Base-by-base conservation (phyloP, 2,113 vertebrate genomes). In the Trachemys scripta region DNA sequence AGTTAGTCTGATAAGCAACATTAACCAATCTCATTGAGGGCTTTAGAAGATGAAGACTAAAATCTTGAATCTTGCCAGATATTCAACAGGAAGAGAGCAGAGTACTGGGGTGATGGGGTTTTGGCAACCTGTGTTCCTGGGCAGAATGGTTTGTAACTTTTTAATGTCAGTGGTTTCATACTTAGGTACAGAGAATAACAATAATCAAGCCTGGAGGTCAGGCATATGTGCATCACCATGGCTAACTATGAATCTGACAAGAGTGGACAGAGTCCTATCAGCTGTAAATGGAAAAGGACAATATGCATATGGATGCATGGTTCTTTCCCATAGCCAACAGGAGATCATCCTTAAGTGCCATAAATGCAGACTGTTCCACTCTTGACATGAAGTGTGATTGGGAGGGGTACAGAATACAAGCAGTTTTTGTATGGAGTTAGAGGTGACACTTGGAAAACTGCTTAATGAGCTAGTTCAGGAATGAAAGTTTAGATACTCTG, bases 91-190 rank as follows among this genome's bases (percentile, higher is more conserved):
- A 92, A 59, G 45, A 97, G 25, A 38, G 57, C 56, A 86, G 62
- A 0, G 1, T n/a, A 20, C 25, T 76, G 90, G 85, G 13, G 27
- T 87, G 92, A 35, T 38, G 79, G 53, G 53, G 42, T 87, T 89
- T 75, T 92, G 57, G 17, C 4, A 0, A 0, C 20, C 38, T 83
- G 59, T 92, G 38, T 45, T 89, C 84, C 87, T 92, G 35, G 29
- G 35, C 17, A 72, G n/a, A 84, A 93, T 69, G 82, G 90, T 86
- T 69, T 89, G 80, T 75, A 54, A 65, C 94, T 84, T 69, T 90
- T 90, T 90, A 85, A 87, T 91, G 49, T 81, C 91, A 84, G 31
- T 75, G n/a, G 27, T 59, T 95, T 97, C 88, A 78, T 82, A 59
- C 80, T 84, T 88, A 47, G 90, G 80, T 47, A 80, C 20, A 86